These are phyloP conservation scores for Gallinago undulata DNA, from an alignment of 2,113 vertebrate genomes.

Conservation along the genomic window DNA sequence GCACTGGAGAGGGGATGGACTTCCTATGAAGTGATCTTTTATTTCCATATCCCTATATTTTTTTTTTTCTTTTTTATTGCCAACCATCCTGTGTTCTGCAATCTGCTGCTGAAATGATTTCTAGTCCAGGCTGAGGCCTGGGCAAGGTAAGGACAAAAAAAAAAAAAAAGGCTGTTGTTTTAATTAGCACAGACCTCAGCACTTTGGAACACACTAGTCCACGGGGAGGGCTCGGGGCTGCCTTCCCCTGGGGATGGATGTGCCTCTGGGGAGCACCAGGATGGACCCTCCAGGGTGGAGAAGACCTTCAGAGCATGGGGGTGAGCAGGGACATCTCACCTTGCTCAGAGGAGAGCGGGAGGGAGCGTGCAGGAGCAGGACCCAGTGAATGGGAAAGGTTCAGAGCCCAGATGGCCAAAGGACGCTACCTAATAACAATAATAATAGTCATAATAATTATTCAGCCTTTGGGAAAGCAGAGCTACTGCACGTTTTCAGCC, in stretches of 20 bases:
- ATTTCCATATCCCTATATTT: neutral
- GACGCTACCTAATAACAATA: neutral
- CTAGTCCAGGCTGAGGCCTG: neutral
- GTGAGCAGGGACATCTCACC: neutral
- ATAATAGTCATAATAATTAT: neutral
- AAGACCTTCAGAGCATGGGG: neutral
- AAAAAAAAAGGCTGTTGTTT: neutral
- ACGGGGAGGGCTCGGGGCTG: neutral
- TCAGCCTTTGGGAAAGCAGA: neutral
- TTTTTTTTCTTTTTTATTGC: neutral
- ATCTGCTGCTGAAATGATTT: neutral
- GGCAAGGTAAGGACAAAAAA: neutral
- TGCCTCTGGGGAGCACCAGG: neutral
- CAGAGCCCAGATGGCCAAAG: neutral
- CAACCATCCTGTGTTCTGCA: neutral
- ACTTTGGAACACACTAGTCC: fast-evolving
- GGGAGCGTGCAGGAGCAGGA: neutral
- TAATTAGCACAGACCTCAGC: neutral
- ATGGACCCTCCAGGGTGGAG: neutral
- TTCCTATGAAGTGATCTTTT: conserved; percentile 34
- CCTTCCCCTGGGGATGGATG: neutral
- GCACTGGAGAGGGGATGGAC: neutral
- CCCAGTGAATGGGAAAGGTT: fast-evolving
- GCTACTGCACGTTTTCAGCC: neutral
- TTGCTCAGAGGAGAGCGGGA: neutral